Evolutionary conservation across 2,888 invertebrate species (phyloP), one percentile per base, ranked within the genome.

Genomic region (Pyrgus malvae): DNA sequence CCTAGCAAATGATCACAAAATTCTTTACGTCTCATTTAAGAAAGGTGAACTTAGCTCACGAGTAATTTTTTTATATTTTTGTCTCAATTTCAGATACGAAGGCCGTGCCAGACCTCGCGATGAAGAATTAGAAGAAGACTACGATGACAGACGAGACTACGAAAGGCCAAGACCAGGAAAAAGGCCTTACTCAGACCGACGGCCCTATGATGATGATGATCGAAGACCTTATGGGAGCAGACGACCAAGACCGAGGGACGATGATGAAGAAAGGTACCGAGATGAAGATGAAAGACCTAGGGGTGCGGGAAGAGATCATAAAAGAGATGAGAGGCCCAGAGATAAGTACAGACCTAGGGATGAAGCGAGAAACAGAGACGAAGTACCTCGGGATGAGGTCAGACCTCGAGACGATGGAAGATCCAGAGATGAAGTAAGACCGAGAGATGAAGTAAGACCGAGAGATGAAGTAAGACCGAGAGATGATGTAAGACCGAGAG

Each of bases 21-120:
- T n/a, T n/a, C n/a, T n/a, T n/a, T n/a, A n/a, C n/a, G n/a, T n/a
- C n/a, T n/a, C n/a, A n/a, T n/a, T n/a, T n/a, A n/a, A n/a, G n/a
- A n/a, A n/a, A n/a, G n/a, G n/a, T n/a, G n/a, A n/a, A n/a, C n/a
- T n/a, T n/a, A n/a, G n/a, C n/a, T n/a, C n/a, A n/a, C n/a, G n/a
- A n/a, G n/a, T n/a, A n/a, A n/a, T n/a, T n/a, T n/a, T n/a, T n/a
- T n/a, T n/a, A n/a, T n/a, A n/a, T n/a, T n/a, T n/a, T n/a, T n/a
- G n/a, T 38, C n/a, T 38, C 5, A 38, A 12, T 78, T 80, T 4
- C 73, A 91, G 91, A 67, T 86, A 87, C 59, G 90, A 88, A 41
- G 83, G 91, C 23, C 90, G 91, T 16, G 76, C 79, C 3, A 80
- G 91, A 50, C 85, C 90, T 6, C 84, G 92, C 62, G 88, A 91